A percentile compares a stretch with the other conserved stretches of the same genome.
phyloP scores from a whole-genome alignment of 2,113 vertebrate genomes.

The Serinus canaria region DNA sequence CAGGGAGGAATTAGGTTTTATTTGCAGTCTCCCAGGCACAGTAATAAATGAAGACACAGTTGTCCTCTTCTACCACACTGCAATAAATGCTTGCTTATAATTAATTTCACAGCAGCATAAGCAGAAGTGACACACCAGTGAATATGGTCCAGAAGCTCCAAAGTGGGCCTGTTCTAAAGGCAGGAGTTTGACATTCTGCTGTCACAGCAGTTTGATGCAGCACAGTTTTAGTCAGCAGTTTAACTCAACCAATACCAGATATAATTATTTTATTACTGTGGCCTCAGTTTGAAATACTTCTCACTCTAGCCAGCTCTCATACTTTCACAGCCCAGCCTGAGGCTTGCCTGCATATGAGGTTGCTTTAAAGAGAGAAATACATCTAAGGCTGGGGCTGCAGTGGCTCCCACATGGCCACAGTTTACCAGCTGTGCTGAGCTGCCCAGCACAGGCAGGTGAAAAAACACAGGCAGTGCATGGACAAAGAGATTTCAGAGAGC shows the following conservation, averaged over 20 bases:
- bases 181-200: not conserved
- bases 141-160: not conserved
- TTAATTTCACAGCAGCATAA: not conserved
- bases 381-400: not conserved
- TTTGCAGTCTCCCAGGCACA: not conserved
- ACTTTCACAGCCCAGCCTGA: not conserved
- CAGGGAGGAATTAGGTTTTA: not conserved
- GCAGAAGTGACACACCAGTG: not conserved
- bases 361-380: not conserved
- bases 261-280: constrained; percentile 3
- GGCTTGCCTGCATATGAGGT: not conserved
- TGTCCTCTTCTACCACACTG: not conserved
- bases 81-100: not conserved
- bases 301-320: not conserved
- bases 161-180: not conserved
- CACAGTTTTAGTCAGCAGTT: not conserved
- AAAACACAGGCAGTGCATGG: not conserved
- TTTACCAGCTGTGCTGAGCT: not conserved
- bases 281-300: not conserved
- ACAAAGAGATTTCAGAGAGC: not conserved
- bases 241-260: not conserved
- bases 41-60: not conserved
- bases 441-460: not conserved
- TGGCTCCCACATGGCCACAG: not conserved
- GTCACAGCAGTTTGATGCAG: not conserved